These are phyloP conservation scores for Eupeodes latifasciatus DNA, from an alignment of 2,888 invertebrate species.

Conservation along the genomic window DNA sequence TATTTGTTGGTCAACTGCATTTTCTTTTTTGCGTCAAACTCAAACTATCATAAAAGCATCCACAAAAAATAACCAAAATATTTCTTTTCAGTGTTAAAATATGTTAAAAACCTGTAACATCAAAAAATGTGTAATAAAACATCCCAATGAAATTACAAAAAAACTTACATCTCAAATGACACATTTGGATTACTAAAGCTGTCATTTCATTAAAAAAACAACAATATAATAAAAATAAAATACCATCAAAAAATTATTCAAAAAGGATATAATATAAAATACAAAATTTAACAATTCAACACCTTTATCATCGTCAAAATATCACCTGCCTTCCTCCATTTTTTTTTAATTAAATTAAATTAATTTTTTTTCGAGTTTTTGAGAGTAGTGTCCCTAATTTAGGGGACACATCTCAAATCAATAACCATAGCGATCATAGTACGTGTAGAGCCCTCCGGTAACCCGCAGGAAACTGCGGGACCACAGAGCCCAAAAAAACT, in stretches of 20 bases:
- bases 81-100: conserved; percentile 42
- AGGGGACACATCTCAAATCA: conserved; percentile 75
- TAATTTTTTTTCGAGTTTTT: conserved; percentile 62
- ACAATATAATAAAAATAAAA: neutral
- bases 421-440: conserved; percentile 80
- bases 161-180: conserved; percentile 34
- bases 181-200: conserved; percentile 55
- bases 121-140: conserved; percentile 15
- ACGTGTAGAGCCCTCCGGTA: conserved; percentile 80
- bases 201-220: neutral
- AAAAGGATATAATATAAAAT: conserved; percentile 32
- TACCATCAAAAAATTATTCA: neutral
- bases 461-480: conserved; percentile 80
- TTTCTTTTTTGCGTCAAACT: conserved; percentile 56
- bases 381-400: conserved; percentile 77
- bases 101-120: neutral
- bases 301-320: neutral
- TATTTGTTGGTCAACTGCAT: neutral
- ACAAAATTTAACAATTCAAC: neutral
- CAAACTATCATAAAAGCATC: neutral
- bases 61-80: neutral
- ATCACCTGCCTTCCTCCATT: conserved; percentile 8
- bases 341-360: conserved; percentile 47
- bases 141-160: neutral
- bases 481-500: conserved; percentile 78